Evolutionary conservation across 2,888 invertebrate species (phyloP).

Genomic region (Andrena flavipes): DNA sequence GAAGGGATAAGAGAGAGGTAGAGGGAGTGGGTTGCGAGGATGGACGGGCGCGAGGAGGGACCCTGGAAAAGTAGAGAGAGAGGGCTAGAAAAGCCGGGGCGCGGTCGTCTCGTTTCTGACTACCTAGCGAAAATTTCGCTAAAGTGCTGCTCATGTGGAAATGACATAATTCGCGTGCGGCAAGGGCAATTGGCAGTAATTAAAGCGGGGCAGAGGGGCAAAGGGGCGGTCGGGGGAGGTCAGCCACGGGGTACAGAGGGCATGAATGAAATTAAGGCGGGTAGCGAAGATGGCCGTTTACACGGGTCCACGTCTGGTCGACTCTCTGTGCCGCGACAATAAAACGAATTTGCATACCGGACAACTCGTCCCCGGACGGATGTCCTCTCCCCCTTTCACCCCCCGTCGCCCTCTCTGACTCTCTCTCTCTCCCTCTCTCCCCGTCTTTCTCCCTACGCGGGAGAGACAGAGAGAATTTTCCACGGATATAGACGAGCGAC

Average conservation of each 20-base stretch:
- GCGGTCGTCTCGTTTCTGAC: conserved; percentile 73
- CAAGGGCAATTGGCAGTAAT: conserved; percentile 83
- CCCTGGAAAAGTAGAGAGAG: conserved; percentile 49
- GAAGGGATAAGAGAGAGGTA: conserved; percentile 1
- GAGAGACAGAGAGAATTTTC: conserved; percentile 71
- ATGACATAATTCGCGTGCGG: conserved; percentile 83
- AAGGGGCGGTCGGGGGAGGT: conserved; percentile 27
- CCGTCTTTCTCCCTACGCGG: background rate
- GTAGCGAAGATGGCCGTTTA: conserved; percentile 81
- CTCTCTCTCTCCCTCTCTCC: background rate
- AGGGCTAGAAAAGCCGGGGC: conserved; percentile 53
- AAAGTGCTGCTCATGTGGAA: conserved; percentile 76
- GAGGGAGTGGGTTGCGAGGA: background rate
- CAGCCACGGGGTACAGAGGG: conserved; percentile 64
- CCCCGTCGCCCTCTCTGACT: background rate
- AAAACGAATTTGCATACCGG: conserved; percentile 84
- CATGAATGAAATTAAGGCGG: conserved; percentile 82
- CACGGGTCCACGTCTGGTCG: conserved; percentile 75
- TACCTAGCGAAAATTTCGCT: conserved; percentile 74
- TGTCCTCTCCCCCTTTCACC: conserved; percentile 52
- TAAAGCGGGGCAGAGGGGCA: conserved; percentile 76
- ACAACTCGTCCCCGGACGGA: conserved; percentile 77
- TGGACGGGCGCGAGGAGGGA: background rate
- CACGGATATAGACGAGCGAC: conserved; percentile 71
- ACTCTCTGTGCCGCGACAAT: conserved; percentile 79